Evolutionary conservation across 2,888 invertebrate species (phyloP).

Genomic region (Chloroclystis v-ata): DNA sequence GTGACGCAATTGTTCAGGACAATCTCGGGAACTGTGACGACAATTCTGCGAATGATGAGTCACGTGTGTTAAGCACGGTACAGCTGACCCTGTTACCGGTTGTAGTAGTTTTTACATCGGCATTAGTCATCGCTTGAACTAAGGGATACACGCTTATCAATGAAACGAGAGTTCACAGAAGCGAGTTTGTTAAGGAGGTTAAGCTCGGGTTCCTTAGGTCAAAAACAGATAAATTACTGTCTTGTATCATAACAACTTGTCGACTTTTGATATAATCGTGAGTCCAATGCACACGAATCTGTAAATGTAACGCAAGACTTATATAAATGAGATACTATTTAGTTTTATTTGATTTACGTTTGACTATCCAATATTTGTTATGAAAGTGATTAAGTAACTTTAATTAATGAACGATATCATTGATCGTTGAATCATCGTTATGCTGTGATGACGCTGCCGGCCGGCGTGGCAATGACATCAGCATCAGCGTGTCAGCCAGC

Average conservation of each 20-base stretch:
- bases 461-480: constrained; percentile 67
- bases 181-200: constrained; percentile 18
- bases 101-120: constrained; percentile 54
- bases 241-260: constrained; percentile 1
- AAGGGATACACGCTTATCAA: constrained; percentile 54
- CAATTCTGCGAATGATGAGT: constrained; percentile 59
- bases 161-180: constrained; percentile 45
- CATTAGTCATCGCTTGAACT: constrained; percentile 59
- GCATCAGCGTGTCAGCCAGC: constrained; percentile 56
- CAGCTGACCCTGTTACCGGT: constrained; percentile 50
- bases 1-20: constrained; percentile 41
- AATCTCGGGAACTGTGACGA: constrained; percentile 64
- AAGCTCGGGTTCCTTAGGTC: constrained; percentile 9
- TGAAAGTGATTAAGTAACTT: neutral
- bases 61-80: constrained; percentile 31
- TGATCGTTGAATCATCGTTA: constrained; percentile 18
- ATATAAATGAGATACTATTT: too few relatives aligned
- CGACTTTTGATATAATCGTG: neutral
- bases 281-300: neutral
- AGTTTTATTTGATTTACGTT: too few relatives aligned
- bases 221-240: constrained; percentile 11
- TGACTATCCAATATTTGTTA: too few relatives aligned
- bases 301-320: too few relatives aligned
- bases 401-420: neutral
- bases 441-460: constrained; percentile 47